Conservation (phyloP, 2,113 vertebrate genomes). For the Gymnogyps californianus region DNA sequence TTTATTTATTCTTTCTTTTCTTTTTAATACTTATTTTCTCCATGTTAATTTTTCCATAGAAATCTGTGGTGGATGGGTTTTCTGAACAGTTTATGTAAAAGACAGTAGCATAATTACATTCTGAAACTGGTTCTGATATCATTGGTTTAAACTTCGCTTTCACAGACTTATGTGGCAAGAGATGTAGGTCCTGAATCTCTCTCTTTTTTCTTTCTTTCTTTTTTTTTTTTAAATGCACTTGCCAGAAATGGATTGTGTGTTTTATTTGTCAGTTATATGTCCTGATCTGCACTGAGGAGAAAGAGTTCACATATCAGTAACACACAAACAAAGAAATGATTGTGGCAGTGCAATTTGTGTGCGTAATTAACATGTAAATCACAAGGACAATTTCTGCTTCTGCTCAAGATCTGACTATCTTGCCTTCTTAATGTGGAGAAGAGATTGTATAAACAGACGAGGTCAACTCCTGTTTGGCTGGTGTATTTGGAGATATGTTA, state of each 20-base stretch:
- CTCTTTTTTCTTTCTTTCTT: too few relatives aligned
- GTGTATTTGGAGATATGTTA: not conserved
- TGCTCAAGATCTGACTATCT: not conserved
- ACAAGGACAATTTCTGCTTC: not conserved
- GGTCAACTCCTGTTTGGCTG: not conserved
- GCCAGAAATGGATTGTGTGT: not conserved
- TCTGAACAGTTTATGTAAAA: not conserved
- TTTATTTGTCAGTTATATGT: not conserved
- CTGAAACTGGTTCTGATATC: not conserved
- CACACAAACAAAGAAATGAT: not conserved
- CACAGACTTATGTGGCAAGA: not conserved
- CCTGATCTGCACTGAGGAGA: not conserved
- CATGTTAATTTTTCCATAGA: not conserved
- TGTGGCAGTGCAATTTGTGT: not conserved
- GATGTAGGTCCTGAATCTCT: not conserved
- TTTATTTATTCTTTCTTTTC: not conserved
- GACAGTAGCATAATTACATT: not conserved
- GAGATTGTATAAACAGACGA: not conserved
- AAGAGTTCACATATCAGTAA: not conserved
- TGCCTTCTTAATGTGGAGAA: not conserved
- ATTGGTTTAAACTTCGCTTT: not conserved
- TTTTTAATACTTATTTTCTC: not conserved
- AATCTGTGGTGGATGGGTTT: not conserved
- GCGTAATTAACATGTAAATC: not conserved
- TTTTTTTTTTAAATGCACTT: not conserved